Evolutionary conservation across 2,888 invertebrate species (phyloP), one percentile per base, ranked within the genome.

Genomic region (Sthenelais limicola): DNA sequence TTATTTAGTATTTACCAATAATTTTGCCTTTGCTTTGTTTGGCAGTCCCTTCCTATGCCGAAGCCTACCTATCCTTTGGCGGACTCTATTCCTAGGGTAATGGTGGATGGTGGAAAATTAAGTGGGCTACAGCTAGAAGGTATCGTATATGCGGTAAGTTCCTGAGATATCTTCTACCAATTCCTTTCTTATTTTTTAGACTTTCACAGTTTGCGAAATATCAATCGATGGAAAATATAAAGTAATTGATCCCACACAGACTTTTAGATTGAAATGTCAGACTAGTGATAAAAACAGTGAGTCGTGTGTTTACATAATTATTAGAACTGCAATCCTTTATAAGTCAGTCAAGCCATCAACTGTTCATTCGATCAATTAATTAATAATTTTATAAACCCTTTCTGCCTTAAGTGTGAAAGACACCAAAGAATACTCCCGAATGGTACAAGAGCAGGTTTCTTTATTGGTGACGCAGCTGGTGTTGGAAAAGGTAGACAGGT

Each of bases 401-500:
- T 51, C 24, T 62, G 30, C 15, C 68, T 76, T 24, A 71, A 86
- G 85, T 86, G 86, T 75, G 86, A 86, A 79, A 74, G 84, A 68
- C 87, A 87, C 77, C 83, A 83, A 72, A 78, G 82, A 71, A 80
- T 85, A 18, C 77, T 87, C 35, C 82, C 84, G 7, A 83, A 81
- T 79, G 85, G 84, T 26, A 80, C 79, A 43, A 79, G 87, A 58
- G 85, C 86, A 32, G 87, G 87, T 9, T 87, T 86, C 78, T 85
- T 87, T 69, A 82, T 87, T 62, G 87, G 86, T 5, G 87, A 87
- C 80, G 86, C 83, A 21, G 86, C 87, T 35, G 87, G 87, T 62
- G 87, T 87, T 2, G 87, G 87, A 3, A 87, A 87, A 76, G 87
- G 87, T 4, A 75, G 86, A 77, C 85, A 85, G 82, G 85, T 84